Conservation (phyloP, 2,888 invertebrate species). For the Cephalotes varians region DNA sequence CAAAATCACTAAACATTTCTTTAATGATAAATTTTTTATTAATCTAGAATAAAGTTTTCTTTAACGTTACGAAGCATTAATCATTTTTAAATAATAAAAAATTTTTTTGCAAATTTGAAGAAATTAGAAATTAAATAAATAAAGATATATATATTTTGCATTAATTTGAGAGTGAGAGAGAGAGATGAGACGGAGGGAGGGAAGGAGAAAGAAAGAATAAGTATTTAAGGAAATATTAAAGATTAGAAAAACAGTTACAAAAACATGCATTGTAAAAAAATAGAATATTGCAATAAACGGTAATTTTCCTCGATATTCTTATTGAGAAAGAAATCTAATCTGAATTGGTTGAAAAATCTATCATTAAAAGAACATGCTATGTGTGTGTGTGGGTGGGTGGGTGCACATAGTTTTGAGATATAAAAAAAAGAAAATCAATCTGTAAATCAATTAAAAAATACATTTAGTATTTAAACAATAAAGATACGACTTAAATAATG, state of each 20-base stretch:
- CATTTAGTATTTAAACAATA: constrained; percentile 64
- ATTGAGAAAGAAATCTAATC: background rate
- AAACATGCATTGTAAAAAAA: constrained; percentile 18
- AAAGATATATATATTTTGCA: background rate
- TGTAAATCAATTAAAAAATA: constrained; percentile 33
- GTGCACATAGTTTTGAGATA: background rate
- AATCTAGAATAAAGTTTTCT: background rate
- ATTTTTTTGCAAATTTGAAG: background rate
- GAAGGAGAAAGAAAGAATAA: no score
- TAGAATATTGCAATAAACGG: background rate
- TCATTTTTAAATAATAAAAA: background rate
- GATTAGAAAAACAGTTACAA: background rate
- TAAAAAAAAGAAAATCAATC: background rate
- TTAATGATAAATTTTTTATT: background rate
- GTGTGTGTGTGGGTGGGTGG: no score
- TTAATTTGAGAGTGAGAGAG: background rate
- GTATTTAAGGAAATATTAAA: background rate
- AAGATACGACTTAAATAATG: constrained; percentile 71
- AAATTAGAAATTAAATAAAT: background rate
- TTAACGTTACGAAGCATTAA: background rate
- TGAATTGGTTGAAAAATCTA: constrained; percentile 24
- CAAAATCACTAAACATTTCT: background rate
- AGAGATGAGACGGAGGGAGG: no score
- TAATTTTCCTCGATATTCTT: background rate
- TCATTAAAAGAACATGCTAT: background rate